A percentile compares a stretch with the other conserved stretches of the same genome.
Conservation (phyloP, 1,140 invertebrate genomes). For the Choristoneura fumiferana region DNA sequence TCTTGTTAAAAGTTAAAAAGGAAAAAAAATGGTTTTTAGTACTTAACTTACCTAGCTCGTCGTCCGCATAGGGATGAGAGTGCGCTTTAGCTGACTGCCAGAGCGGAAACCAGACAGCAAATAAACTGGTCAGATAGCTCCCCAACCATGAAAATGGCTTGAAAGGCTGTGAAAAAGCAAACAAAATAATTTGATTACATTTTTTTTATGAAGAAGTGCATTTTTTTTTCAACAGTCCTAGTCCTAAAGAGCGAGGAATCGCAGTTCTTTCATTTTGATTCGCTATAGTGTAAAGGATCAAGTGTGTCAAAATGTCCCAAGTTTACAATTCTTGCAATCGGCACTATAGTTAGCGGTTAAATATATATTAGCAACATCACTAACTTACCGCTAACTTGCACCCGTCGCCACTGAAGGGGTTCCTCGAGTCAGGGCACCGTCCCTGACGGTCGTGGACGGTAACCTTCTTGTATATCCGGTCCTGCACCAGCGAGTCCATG, state of each 20-base stretch:
- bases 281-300: no score
- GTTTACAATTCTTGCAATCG: no score
- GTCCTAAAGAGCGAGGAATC: no score
- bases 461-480: conserved; percentile 92
- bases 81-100: conserved; percentile 53
- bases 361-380: no score
- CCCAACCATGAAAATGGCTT: conserved; percentile 75
- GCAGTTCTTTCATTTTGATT: no score
- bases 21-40: no score
- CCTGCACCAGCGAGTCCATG: conserved; percentile 94
- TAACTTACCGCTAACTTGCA: conserved; percentile 64
- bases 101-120: conserved; percentile 68
- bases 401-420: conserved; percentile 82
- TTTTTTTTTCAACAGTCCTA: no score
- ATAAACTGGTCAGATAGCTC: conserved; percentile 68
- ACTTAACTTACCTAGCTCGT: conserved; percentile 61
- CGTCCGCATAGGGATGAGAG: conserved; percentile 60
- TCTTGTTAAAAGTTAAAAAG: no score
- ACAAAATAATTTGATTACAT: neutral
- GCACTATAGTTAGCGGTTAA: no score
- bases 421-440: conserved; percentile 87
- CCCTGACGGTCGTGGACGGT: conserved; percentile 94
- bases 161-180: conserved; percentile 56
- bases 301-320: no score
- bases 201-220: no score